A percentile compares a stretch with the other conserved stretches of the same genome.
phyloP scores from a whole-genome alignment of 1,140 invertebrate species.

The Drosophila miranda region DNA sequence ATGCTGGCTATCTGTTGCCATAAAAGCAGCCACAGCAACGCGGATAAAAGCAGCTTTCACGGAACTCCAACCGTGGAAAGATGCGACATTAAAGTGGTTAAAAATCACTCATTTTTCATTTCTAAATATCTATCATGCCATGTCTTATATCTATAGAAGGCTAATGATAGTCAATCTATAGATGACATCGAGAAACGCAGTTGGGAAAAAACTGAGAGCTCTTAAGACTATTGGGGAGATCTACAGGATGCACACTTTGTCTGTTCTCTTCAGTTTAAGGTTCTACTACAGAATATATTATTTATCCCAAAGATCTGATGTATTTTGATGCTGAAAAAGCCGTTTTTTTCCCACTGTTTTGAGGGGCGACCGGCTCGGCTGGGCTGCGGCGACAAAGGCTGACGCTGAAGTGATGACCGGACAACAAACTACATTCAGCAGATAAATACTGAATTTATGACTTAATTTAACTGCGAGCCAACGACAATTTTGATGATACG shows the following conservation, averaged over 20 bases:
- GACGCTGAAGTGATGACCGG: slow-evolving; percentile 81
- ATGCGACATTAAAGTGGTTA: neutral
- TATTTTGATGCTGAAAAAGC: too few relatives aligned
- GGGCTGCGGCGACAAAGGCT: slow-evolving; percentile 68
- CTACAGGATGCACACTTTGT: too few relatives aligned
- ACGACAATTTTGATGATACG: slow-evolving; percentile 78
- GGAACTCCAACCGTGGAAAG: slow-evolving; percentile 20
- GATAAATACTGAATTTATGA: slow-evolving; percentile 83
- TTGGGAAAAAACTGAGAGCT: too few relatives aligned
- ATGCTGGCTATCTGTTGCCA: slow-evolving; percentile 71
- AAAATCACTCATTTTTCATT: too few relatives aligned
- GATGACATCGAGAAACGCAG: too few relatives aligned
- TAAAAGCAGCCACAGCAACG: slow-evolving; percentile 71
- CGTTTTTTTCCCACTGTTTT: slow-evolving; percentile 22
- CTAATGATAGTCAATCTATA: too few relatives aligned
- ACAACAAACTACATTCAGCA: slow-evolving; percentile 82
- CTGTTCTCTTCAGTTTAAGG: too few relatives aligned
- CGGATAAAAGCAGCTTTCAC: slow-evolving; percentile 62
- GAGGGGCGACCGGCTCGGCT: slow-evolving; percentile 31
- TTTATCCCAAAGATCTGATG: too few relatives aligned
- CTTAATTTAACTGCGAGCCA: slow-evolving; percentile 82
- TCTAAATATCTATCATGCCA: too few relatives aligned
- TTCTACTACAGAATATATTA: neutral
- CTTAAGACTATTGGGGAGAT: too few relatives aligned
- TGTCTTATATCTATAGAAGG: too few relatives aligned